phyloP scores from a whole-genome alignment of 1,140 invertebrate genomes.

The Pissodes strobi region DNA sequence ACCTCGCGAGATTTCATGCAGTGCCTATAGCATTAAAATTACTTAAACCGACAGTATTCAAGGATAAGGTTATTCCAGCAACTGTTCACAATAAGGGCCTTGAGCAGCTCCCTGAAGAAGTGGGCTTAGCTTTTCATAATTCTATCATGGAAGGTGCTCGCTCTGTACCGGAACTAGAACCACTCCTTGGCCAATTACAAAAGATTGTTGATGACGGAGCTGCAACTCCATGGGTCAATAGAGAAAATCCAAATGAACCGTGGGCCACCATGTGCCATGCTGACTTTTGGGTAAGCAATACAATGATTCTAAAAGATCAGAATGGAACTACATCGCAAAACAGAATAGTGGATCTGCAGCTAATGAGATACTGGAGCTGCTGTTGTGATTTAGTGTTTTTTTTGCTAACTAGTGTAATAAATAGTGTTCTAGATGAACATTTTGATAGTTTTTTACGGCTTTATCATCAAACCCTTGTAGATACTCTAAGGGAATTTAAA shows the following conservation, averaged over 20 bases:
- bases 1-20: slow-evolving; percentile 63
- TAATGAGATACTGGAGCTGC: slow-evolving; percentile 59
- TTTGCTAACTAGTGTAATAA: slow-evolving; percentile 60
- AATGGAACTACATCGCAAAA: slow-evolving; percentile 54
- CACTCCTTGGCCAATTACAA: slow-evolving; percentile 37
- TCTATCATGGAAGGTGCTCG: slow-evolving; percentile 47
- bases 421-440: slow-evolving; percentile 54
- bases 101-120: slow-evolving; percentile 45
- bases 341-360: slow-evolving; percentile 69
- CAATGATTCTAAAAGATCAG: slow-evolving; percentile 55
- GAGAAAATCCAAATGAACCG: slow-evolving; percentile 48
- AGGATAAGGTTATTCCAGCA: slow-evolving; percentile 55
- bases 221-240: slow-evolving; percentile 39
- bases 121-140: slow-evolving; percentile 44
- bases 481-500: slow-evolving; percentile 47
- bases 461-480: slow-evolving; percentile 60
- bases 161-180: slow-evolving; percentile 46
- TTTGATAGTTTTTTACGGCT: slow-evolving; percentile 58
- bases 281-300: slow-evolving; percentile 69
- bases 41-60: slow-evolving; percentile 59
- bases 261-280: slow-evolving; percentile 62
- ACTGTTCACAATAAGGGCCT: slow-evolving; percentile 47
- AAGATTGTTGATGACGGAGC: slow-evolving; percentile 31
- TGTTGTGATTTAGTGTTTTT: slow-evolving; percentile 64
- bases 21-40: slow-evolving; percentile 61